Conservation (phyloP, 2,888 invertebrate genomes). For the Lutraria lutraria region DNA sequence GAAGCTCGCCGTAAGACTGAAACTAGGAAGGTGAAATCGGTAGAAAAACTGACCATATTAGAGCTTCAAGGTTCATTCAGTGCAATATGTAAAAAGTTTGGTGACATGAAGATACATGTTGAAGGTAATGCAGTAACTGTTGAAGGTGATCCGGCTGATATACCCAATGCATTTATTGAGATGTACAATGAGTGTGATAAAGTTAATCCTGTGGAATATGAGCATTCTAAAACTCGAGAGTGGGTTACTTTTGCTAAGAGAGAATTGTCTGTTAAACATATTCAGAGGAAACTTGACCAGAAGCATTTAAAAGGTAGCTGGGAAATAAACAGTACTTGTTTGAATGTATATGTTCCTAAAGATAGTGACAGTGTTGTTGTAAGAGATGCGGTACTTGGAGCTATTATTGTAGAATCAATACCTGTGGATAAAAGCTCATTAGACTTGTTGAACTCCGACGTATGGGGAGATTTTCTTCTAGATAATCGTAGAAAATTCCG, state of each 20-base stretch:
- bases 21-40: slow-evolving; percentile 57
- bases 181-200: slow-evolving; percentile 65
- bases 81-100: slow-evolving; percentile 58
- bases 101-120: slow-evolving; percentile 62
- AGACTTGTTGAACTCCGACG: slow-evolving; percentile 59
- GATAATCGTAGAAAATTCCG: slow-evolving; percentile 46
- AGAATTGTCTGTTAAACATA: slow-evolving; percentile 43
- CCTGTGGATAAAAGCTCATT: slow-evolving; percentile 50
- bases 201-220: slow-evolving; percentile 55
- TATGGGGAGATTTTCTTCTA: slow-evolving; percentile 57
- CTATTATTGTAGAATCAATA: slow-evolving; percentile 52
- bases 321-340: slow-evolving; percentile 49
- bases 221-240: slow-evolving; percentile 57
- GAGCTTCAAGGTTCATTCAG: slow-evolving; percentile 62
- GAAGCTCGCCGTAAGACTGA: slow-evolving; percentile 57
- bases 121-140: slow-evolving; percentile 61
- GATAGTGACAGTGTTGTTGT: slow-evolving; percentile 46
- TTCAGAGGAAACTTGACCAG: slow-evolving; percentile 61
- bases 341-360: slow-evolving; percentile 50
- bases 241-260: slow-evolving; percentile 62
- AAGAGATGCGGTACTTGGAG: slow-evolving; percentile 50
- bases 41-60: slow-evolving; percentile 54
- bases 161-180: slow-evolving; percentile 65
- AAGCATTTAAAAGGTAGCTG: slow-evolving; percentile 57
- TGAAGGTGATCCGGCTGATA: slow-evolving; percentile 65